Evolutionary conservation across 1,140 invertebrate genomes (phyloP), one percentile per base, ranked within the genome.

Genomic region (Macrostomum lignano): DNA sequence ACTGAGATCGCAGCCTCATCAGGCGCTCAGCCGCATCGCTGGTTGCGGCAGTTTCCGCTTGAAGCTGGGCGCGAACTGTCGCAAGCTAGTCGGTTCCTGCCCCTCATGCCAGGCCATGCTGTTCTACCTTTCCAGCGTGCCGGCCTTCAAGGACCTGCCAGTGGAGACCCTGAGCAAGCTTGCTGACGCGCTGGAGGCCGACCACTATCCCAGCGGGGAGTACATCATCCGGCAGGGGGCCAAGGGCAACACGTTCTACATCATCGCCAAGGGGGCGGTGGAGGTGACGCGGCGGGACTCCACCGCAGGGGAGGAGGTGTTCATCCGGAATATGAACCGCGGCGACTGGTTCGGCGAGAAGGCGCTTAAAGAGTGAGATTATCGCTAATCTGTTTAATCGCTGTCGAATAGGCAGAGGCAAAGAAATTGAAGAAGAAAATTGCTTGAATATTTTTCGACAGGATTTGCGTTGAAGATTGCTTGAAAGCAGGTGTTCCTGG

Each of bases 181-280:
- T 45, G 86, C 84, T 1, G 88, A 96, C 55, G 76, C 88, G 21
- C 60, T 98, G 42, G 88, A 96, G 62, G 82, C 93, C 51, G 74
- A 33, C 23, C 36, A 21, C 42, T 96, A 93, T 60, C 74, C 73
- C 44, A 69, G 76, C 38, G 86, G 84, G 7, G 82, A 94, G 49
- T 93, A 91, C 54, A 91, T 98, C 46, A 74, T 96, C 40, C 66
- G 91, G 31, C 86, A 98, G 66, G 86, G 86, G n/a, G 84, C 86
- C 2, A 65, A 79, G 31, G 88, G 91, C 38, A 88, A 94, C 48
- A 94, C 86, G 2, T 98, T 98, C 66, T 98, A 88, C 60, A 94
- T 98, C 39, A 94, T 98, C 46, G 86, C 79, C 41, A 81, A 77
- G 57, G 88, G 88, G 51, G 70, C 75, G 61, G 67, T 69, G n/a